Evolutionary conservation across 2,888 invertebrate genomes (phyloP).

Genomic region (Phalera bucephala): DNA sequence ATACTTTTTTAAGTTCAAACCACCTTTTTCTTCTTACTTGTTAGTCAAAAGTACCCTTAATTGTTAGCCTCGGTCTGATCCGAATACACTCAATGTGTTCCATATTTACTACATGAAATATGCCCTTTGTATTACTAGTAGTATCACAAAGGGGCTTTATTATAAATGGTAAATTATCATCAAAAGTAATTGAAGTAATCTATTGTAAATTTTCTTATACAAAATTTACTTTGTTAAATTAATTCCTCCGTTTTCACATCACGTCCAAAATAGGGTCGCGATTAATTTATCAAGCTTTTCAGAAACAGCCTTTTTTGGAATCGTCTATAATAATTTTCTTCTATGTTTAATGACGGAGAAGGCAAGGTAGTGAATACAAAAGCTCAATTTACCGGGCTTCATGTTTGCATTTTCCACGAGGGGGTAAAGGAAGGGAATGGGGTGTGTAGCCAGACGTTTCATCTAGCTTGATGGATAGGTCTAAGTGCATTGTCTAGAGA

Average conservation of each 20-base stretch:
- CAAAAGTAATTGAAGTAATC: not conserved
- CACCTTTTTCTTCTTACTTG: too few species aligned
- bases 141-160: too few species aligned
- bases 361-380: slow-evolving; percentile 28
- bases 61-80: too few species aligned
- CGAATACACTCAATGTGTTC: too few species aligned
- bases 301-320: slow-evolving; percentile 17
- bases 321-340: slow-evolving; percentile 16
- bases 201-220: slow-evolving; percentile 5
- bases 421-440: not conserved
- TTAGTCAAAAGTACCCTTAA: too few species aligned
- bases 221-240: slow-evolving; percentile 14
- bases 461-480: slow-evolving; percentile 55
- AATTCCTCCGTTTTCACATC: slow-evolving; percentile 16
- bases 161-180: too few species aligned
- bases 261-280: slow-evolving; percentile 8
- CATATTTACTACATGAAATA: too few species aligned
- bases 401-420: slow-evolving; percentile 37
- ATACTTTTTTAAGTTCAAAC: too few species aligned
- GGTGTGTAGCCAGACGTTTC: slow-evolving; percentile 39
- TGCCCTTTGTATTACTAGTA: too few species aligned
- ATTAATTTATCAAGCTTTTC: slow-evolving; percentile 24
- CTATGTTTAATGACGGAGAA: slow-evolving; percentile 2
- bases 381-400: slow-evolving; percentile 49
- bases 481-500: slow-evolving; percentile 53